Percentiles rank a stretch among this genome's conserved stretches.
These are phyloP conservation scores for Yponomeuta malinellus DNA, from an alignment of 2,888 invertebrate species.

Conservation along the genomic window DNA sequence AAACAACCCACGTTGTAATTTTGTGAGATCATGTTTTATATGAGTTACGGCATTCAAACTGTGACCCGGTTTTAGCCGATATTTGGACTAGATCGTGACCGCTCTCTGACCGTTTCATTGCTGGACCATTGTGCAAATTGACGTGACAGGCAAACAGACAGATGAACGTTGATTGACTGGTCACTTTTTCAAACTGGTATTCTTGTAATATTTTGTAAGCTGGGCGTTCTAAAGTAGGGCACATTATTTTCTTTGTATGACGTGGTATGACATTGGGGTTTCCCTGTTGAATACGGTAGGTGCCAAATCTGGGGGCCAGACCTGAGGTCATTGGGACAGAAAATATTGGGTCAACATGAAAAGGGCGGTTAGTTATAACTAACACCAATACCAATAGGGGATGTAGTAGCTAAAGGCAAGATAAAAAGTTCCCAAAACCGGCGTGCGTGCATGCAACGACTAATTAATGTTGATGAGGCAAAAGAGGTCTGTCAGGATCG, in stretches of 20 bases:
- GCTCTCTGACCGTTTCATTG: not conserved
- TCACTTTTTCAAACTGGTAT: not conserved
- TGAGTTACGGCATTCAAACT: not conserved
- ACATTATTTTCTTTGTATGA: not conserved
- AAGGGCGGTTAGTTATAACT: too few relatives aligned
- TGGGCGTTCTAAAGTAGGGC: not conserved
- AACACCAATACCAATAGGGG: too few relatives aligned
- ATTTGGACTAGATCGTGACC: conserved; percentile 2
- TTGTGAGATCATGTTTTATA: too few relatives aligned
- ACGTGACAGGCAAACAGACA: not conserved
- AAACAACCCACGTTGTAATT: too few relatives aligned
- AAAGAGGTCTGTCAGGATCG: too few relatives aligned
- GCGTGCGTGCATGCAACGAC: too few relatives aligned
- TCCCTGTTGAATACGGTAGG: not conserved
- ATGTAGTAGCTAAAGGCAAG: too few relatives aligned
- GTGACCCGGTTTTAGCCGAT: not conserved
- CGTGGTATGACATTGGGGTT: not conserved
- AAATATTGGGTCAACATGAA: too few relatives aligned
- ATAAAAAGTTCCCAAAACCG: too few relatives aligned
- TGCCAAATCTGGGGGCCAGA: too few relatives aligned
- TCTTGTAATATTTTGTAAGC: not conserved
- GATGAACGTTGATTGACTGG: not conserved
- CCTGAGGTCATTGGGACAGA: too few relatives aligned
- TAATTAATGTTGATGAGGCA: too few relatives aligned
- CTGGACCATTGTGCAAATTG: not conserved